Evolutionary conservation across 2,797 vertebrate species (phyloP), one percentile per base, ranked within the genome.

Genomic region (Yasuhikotakia modesta): DNA sequence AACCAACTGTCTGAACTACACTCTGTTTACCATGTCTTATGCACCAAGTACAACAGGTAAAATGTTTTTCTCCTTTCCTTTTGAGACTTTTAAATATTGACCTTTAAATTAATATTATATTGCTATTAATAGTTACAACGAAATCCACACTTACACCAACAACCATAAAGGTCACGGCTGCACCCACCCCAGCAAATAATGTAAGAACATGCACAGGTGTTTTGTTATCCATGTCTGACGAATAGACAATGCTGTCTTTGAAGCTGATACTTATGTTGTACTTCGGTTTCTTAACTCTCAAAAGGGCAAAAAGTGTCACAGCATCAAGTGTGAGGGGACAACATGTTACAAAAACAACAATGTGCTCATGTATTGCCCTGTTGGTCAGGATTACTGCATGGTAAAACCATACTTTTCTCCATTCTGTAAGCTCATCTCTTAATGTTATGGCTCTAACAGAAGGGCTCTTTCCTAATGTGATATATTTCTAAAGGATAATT

Each of bases 291-390:
- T 53, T 81, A 21, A 43, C 86, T 85, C 80, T 4, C 6, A 77
- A 16, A 2, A 95, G 94, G 89, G 88, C 16, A 95, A 94, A 24
- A 91, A 90, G 87, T 96, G 95, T 27, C 60, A 84, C 39, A 46
- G 13, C 0, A 89, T 94, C 22, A 87, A 35, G 69, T 96, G 95
- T 73, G 85, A 16, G 0, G 90, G 90, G 2, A 39, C 83, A 0
- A 70, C 61, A 0, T 96, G 94, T 85, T 96, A 93, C 89, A 92
- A 73, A 82, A 3, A 2, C 39, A 79, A 65, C 82, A 84, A 7
- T 16, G 12, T 11, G 43, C 3, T 45, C 4, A 8, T 6, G 21
- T 3, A 64, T 22, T 86, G 84, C 78, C 21, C 50, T 6, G 10
- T 72, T 58, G 61, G 69, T 72, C 76, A 77, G 24, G 66, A 81